Evolutionary conservation across 2,113 vertebrate genomes (phyloP).

Genomic region (Dipodomys ordii): DNA sequence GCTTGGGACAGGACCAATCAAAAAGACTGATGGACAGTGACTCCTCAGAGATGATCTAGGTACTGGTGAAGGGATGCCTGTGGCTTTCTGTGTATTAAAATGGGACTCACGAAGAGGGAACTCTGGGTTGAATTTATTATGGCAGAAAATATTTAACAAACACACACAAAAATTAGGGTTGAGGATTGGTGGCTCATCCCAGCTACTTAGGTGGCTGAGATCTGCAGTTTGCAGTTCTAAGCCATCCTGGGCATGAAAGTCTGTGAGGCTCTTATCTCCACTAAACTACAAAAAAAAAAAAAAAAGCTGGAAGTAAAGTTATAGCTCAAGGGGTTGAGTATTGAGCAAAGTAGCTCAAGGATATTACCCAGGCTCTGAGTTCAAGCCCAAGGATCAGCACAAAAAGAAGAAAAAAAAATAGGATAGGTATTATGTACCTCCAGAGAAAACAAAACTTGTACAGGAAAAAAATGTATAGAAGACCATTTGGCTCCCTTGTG

Average conservation of each 20-base stretch:
- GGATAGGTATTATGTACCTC: neutral
- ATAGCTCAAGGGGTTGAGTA: no score
- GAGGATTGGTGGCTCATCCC: no score
- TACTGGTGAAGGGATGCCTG: neutral
- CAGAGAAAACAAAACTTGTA: neutral
- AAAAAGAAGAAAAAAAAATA: neutral
- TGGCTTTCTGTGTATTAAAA: neutral
- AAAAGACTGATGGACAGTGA: neutral
- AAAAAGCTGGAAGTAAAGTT: no score
- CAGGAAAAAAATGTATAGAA: neutral
- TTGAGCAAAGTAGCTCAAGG: no score
- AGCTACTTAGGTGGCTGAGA: no score
- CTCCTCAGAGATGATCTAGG: neutral
- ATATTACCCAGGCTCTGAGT: no score
- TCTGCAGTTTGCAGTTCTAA: no score
- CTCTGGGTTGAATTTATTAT: conserved; percentile 6
- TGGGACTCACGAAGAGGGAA: neutral
- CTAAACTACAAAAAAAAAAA: no score
- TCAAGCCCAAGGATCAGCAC: no score
- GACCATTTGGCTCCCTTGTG: neutral
- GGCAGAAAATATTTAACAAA: neutral
- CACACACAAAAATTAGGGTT: neutral
- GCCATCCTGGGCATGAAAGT: neutral
- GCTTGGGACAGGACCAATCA: neutral
- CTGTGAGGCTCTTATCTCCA: no score